Conservation (phyloP, 2,113 vertebrate species). For the Oenanthe oenanthe region DNA sequence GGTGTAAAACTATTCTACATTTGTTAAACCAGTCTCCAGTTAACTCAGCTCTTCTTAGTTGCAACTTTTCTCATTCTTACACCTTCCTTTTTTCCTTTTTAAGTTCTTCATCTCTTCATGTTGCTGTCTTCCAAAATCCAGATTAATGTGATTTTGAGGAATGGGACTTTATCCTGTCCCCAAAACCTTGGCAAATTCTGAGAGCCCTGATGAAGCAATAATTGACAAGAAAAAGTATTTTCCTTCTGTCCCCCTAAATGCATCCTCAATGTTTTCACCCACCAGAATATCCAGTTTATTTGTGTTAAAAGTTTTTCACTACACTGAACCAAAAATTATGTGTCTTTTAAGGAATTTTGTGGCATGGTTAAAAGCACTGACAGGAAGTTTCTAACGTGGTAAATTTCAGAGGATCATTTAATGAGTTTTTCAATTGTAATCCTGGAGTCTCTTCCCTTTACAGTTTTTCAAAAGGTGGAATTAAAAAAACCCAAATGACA, state of each 20-base stretch:
- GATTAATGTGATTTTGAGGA: not conserved
- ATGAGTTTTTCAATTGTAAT: not conserved
- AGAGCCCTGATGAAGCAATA: not conserved
- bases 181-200: rapidly evolving
- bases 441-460: not conserved
- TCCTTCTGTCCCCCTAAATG: not conserved
- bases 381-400: not conserved
- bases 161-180: not conserved
- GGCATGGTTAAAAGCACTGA: rapidly evolving
- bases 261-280: not conserved
- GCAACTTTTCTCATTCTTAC: not conserved
- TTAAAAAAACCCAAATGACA: not conserved
- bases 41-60: not conserved
- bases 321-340: not conserved
- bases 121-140: not conserved
- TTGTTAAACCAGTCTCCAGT: not conserved
- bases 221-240: not conserved
- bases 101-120: not conserved
- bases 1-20: not conserved
- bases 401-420: not conserved
- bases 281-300: not conserved
- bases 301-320: not conserved
- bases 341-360: not conserved
- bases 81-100: not conserved
- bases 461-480: not conserved